These are phyloP conservation scores for Caerostris extrusa DNA, from an alignment of 1,140 invertebrate genomes.

Conservation along the genomic window DNA sequence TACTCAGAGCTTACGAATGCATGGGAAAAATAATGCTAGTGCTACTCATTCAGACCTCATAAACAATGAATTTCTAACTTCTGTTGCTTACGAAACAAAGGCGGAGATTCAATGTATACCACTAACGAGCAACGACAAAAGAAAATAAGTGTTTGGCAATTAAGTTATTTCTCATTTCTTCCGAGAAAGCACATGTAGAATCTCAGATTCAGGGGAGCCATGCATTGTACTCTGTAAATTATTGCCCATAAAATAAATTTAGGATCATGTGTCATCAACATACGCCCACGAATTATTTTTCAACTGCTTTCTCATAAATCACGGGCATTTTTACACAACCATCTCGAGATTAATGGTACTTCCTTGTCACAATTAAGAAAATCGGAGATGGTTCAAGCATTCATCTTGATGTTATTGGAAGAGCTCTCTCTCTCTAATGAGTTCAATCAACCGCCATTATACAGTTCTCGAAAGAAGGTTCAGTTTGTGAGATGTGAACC, in stretches of 20 bases:
- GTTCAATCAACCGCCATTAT: constrained; percentile 19
- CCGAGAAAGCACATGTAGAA: not conserved
- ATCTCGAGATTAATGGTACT: not conserved
- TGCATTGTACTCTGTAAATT: not conserved
- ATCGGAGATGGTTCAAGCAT: not conserved
- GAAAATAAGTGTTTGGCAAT: not conserved
- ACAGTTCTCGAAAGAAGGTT: constrained; percentile 20
- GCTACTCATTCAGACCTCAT: not conserved
- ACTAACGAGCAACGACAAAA: not conserved
- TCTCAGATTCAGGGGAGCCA: not conserved
- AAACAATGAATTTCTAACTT: not conserved
- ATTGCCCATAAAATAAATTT: constrained; percentile 16
- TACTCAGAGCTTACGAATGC: too few relatives aligned
- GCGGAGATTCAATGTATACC: not conserved
- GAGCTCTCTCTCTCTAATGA: not conserved
- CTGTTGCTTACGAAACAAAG: constrained; percentile 9
- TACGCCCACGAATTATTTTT: not conserved
- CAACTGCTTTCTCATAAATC: not conserved
- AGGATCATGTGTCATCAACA: not conserved
- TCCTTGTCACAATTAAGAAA: not conserved
- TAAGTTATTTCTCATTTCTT: constrained; percentile 7
- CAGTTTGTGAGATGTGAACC: not conserved
- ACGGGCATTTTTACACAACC: not conserved
- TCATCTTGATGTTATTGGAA: too few relatives aligned
- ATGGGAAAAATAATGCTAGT: not conserved